A percentile compares a stretch with the other conserved stretches of the same genome.
phyloP scores from a whole-genome alignment of 2,797 vertebrate genomes.

The Galagoides demidoff region DNA sequence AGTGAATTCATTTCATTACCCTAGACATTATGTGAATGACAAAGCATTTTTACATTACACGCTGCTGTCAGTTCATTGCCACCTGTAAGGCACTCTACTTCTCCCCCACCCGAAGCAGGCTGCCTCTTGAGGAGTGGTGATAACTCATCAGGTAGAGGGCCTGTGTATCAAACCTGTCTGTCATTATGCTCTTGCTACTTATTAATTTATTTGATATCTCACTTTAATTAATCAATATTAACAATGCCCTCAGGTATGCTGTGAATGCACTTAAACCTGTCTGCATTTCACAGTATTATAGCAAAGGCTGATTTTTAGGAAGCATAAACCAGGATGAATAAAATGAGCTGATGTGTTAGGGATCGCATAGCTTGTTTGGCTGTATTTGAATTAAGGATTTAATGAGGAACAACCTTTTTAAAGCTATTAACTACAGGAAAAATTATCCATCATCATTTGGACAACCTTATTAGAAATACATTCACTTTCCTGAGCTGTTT shows the following conservation, averaged over 20 bases:
- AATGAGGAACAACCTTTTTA: constrained; percentile 70
- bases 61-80: constrained; percentile 84
- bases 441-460: constrained; percentile 34
- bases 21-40: constrained; percentile 90
- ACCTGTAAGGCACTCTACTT: constrained; percentile 84
- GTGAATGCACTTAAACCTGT: constrained; percentile 70
- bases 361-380: constrained; percentile 63
- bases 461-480: constrained; percentile 47
- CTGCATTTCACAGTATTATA: constrained; percentile 62
- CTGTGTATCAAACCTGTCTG: constrained; percentile 82
- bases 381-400: constrained; percentile 63
- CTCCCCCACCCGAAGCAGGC: constrained; percentile 76
- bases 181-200: constrained; percentile 86
- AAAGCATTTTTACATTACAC: constrained; percentile 87
- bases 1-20: constrained; percentile 90
- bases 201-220: constrained; percentile 83
- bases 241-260: constrained; percentile 79
- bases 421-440: constrained; percentile 70
- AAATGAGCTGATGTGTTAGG: constrained; percentile 63
- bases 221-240: constrained; percentile 84
- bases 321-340: constrained; percentile 66
- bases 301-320: constrained; percentile 61
- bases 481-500: constrained; percentile 64
- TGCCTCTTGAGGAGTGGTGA: constrained; percentile 82
- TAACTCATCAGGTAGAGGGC: constrained; percentile 83